A percentile compares a stretch with the other conserved stretches of the same genome.
Evolutionary conservation across 2,888 invertebrate genomes (phyloP).

Genomic region (Callinectes sapidus): DNA sequence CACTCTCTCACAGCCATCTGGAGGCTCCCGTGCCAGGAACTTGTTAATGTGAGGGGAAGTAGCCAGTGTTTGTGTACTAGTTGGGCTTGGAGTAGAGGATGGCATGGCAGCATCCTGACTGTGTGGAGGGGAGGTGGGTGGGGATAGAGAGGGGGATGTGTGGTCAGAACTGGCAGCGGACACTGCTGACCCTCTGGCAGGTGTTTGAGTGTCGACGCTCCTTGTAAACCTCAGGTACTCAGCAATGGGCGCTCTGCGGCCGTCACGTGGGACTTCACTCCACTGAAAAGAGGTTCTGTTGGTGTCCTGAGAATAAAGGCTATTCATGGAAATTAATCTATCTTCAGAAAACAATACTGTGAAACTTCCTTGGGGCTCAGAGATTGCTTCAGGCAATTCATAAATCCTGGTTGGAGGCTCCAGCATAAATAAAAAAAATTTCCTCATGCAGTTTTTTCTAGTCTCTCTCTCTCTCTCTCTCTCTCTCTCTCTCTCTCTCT

Average conservation of each 20-base stretch:
- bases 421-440: neutral
- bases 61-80: slow-evolving; percentile 77
- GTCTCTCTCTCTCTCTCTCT: neutral
- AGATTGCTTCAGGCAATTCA: neutral
- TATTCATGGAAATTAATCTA: neutral
- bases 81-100: slow-evolving; percentile 72
- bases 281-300: slow-evolving; percentile 73
- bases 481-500: neutral
- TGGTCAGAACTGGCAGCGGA: slow-evolving; percentile 63
- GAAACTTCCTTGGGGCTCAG: neutral
- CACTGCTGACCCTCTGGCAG: slow-evolving; percentile 77
- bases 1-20: slow-evolving; percentile 92
- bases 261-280: slow-evolving; percentile 86
- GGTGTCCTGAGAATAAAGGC: neutral
- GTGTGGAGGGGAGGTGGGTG: slow-evolving; percentile 73
- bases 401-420: neutral
- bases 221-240: slow-evolving; percentile 83
- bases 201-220: slow-evolving; percentile 90
- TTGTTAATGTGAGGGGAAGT: slow-evolving; percentile 90
- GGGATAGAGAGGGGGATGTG: slow-evolving; percentile 68
- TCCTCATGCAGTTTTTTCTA: neutral
- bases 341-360: neutral
- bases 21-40: slow-evolving; percentile 90
- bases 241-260: slow-evolving; percentile 88
- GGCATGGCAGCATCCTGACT: slow-evolving; percentile 78